A percentile compares a stretch with the other conserved stretches of the same genome.
phyloP scores from a whole-genome alignment of 2,797 vertebrate genomes.

The Fistularia tabacaria region DNA sequence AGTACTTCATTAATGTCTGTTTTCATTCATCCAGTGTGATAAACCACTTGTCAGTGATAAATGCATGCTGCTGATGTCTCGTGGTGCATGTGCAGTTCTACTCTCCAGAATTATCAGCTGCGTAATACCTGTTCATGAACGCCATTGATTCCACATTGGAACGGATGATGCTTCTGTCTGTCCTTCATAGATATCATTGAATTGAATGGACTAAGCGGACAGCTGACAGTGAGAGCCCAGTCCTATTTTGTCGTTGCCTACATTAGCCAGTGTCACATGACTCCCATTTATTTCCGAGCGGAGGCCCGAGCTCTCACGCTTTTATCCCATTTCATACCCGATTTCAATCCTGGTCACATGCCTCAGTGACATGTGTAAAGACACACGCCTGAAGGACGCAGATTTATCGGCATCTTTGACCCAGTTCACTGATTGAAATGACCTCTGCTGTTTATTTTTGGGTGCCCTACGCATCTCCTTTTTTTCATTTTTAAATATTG shows the following conservation, averaged over 20 bases:
- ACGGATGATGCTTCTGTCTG: too few species aligned
- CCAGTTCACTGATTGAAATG: too few species aligned
- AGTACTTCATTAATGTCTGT: background rate
- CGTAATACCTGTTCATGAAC: too few species aligned
- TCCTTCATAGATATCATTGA: background rate
- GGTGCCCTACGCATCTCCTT: too few species aligned
- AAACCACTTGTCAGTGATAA: background rate
- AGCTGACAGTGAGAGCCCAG: background rate
- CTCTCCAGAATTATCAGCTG: too few species aligned
- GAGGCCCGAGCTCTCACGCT: background rate
- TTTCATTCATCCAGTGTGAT: slow-evolving; percentile 29
- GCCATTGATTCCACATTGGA: too few species aligned
- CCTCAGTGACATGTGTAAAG: background rate
- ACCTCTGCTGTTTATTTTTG: too few species aligned
- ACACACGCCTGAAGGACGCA: background rate
- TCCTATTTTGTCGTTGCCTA: background rate
- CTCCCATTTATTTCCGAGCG: background rate
- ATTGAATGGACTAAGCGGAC: background rate
- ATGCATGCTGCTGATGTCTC: too few species aligned
- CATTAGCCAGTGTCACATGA: background rate
- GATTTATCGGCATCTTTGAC: too few species aligned
- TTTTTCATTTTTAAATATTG: too few species aligned
- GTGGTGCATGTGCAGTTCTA: too few species aligned
- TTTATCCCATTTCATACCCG: too few species aligned
- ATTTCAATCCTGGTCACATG: background rate